phyloP scores from a whole-genome alignment of 1,140 invertebrate genomes.

The Grapholita molesta region DNA sequence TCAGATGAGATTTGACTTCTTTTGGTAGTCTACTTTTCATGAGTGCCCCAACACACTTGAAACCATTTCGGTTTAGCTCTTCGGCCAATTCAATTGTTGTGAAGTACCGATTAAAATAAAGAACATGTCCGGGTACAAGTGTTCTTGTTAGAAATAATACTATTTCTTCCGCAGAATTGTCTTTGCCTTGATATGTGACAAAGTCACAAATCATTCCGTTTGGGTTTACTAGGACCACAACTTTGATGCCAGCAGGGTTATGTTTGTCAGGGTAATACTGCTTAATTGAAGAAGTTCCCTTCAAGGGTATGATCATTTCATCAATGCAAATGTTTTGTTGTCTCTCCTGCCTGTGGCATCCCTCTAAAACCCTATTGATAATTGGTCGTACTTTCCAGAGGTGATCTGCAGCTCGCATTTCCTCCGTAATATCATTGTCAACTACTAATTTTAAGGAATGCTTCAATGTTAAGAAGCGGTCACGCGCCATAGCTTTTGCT shows the following conservation, averaged over 20 bases:
- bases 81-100: background rate
- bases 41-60: background rate
- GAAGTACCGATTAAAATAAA: slow-evolving; percentile 5
- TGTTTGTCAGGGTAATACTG: slow-evolving; percentile 21
- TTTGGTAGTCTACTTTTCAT: background rate
- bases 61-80: background rate
- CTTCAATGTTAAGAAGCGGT: background rate
- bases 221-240: slow-evolving; percentile 6
- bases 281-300: background rate
- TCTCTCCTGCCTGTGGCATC: background rate
- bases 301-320: slow-evolving; percentile 17
- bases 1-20: background rate
- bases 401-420: background rate
- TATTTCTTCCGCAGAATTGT: background rate
- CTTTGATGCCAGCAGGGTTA: slow-evolving; percentile 24
- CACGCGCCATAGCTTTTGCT: background rate
- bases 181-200: slow-evolving; percentile 21
- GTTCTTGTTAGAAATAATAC: background rate
- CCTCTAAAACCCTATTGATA: background rate
- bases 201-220: slow-evolving; percentile 25
- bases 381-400: background rate
- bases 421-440: background rate
- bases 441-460: background rate
- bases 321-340: background rate
- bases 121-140: background rate